Evolutionary conservation across 2,797 vertebrate genomes (phyloP), one percentile per base, ranked within the genome.

Genomic region (Crypturellus tataupa): DNA sequence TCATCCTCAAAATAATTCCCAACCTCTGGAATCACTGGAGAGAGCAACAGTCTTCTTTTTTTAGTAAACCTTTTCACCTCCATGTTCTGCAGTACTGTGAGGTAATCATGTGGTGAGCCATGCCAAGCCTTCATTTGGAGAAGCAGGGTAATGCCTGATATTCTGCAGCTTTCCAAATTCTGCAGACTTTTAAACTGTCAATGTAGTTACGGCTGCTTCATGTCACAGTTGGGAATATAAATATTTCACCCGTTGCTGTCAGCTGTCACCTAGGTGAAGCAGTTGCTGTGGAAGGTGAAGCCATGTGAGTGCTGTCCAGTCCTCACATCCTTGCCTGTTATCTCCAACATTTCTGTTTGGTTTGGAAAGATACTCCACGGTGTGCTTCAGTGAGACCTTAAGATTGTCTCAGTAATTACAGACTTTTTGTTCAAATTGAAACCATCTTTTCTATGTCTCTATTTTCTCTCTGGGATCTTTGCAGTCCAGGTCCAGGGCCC

Each of bases 81-180:
- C 24, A 35, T 44, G 35, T 96, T 96, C 80, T 89, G 49, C 39
- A 89, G 65, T 1, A 10, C 77, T 89, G 60, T 83, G 81, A 89
- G 89, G 49, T 85, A 94, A 85, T 80, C 76, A 62, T 87, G 91
- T 91, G 49, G 58, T 93, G 94, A 49, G 47, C 47, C 47, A 69
- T 93, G 76, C 87, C 69, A 71, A 56, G 18, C 29, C 55, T n/a
- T n/a, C 55, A 56, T 56, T 56, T 19, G 17, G 31, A 56, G 55
- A 55, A 65, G 82, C 79, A 87, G 80, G 65, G 25, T 72, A 89
- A 47, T 21, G 58, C 77, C 77, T 78, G 62, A 37, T 87, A 53
- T 91, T 92, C 17, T 87, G 47, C 75, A 46, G 76, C 91, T 89
- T 85, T 89, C 25, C 53, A 87, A 49, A 87, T 78, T 83, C 62